Conservation (phyloP, 2,888 invertebrate genomes). For the Capitulum mitella region DNA sequence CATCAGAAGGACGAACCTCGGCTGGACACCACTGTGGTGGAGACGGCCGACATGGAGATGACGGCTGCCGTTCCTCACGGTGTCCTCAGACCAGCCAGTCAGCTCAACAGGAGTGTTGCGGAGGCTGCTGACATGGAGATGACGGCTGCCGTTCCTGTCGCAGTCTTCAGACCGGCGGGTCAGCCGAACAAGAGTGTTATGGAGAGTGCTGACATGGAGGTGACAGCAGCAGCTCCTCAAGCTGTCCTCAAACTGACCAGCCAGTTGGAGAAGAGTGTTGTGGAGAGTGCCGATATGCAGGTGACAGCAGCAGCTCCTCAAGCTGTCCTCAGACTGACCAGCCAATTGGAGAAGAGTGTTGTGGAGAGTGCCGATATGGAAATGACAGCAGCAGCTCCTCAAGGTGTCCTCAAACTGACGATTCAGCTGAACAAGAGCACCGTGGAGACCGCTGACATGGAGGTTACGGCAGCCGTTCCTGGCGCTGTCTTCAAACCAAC, state of each 20-base stretch:
- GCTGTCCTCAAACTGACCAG: neutral
- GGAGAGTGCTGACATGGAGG: neutral
- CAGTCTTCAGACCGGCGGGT: neutral
- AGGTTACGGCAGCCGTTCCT: neutral
- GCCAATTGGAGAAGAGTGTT: too few species aligned
- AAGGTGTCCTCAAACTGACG: neutral
- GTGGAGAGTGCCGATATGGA: neutral
- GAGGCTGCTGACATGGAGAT: neutral
- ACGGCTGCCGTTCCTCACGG: neutral
- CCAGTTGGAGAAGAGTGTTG: neutral
- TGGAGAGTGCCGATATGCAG: neutral
- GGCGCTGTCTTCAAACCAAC: neutral
- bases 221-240: neutral
- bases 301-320: neutral
- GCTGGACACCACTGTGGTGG: neutral
- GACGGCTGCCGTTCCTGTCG: neutral
- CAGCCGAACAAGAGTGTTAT: neutral
- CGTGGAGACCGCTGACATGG: neutral
- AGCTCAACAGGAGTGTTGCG: neutral
- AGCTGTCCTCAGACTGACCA: too few species aligned
- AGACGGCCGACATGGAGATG: neutral
- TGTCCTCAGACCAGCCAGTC: neutral
- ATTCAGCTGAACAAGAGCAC: neutral
- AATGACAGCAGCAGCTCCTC: neutral
- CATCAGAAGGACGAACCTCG: neutral